Base-by-base conservation (phyloP, 2,113 vertebrate genomes). In the Chlamydotis undulata region DNA sequence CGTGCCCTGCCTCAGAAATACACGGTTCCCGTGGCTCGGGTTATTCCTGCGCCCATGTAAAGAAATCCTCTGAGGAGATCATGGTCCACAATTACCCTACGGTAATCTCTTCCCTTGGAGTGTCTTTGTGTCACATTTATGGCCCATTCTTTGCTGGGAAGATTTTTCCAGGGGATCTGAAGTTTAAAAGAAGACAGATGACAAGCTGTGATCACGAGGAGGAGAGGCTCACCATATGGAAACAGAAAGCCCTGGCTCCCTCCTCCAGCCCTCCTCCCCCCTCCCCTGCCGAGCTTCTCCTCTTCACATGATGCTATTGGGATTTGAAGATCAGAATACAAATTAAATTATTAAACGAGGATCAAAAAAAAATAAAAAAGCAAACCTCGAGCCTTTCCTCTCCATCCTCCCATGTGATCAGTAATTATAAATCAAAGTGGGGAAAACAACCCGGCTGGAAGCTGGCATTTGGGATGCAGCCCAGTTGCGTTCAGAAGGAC, bases 111-210 rank as follows among this genome's bases (percentile, higher is more conserved):
- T 86, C 85, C 47, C 86, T 93, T 81, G 83, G 73, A 68, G 65
- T 92, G 76, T 57, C 96, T 96, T 96, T 89, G 73, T 95, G 91
- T 93, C 91, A 89, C 94, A 95, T 96, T 96, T 95, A 92, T 84
- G 87, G 90, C 77, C 92, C 71, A 19, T 87, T 96, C 83, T 96
- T 96, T 76, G 90, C 95, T 96, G 94, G 96, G 96, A 97, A 97
- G 95, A 93, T 96, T 95, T 96, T 97, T 96, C 82, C 78, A 92
- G 89, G 70, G 92, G 94, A 96, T 94, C 94, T 96, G 96, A 96
- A 94, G 92, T 96, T 96, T 96, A 95, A 97, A 94, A 96, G 92
- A 96, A 97, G 96, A 97, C 96, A 96, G 96, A 96, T 96, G 96
- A 93, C 96, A 96, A 96, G 96, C 96, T 95, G 95, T 93, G 96